Conservation (phyloP, 1,140 invertebrate species). For the Conus ventricosus region DNA sequence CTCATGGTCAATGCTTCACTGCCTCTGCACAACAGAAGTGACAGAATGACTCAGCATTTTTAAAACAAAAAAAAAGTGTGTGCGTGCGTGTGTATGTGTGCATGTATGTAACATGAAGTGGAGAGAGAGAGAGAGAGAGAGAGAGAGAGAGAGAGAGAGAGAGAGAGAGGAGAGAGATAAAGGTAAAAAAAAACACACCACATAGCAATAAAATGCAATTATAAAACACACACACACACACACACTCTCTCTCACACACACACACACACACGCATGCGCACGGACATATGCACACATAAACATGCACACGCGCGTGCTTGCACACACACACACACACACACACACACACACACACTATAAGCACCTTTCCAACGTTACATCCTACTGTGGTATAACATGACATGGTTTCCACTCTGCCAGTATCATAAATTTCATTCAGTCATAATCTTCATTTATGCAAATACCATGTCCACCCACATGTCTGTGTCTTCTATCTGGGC, state of each 20-base stretch:
- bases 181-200: background rate
- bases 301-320: background rate
- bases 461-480: too few relatives aligned
- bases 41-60: background rate
- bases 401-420: too few relatives aligned
- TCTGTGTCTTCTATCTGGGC: too few relatives aligned
- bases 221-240: background rate
- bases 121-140: background rate
- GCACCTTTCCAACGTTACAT: too few relatives aligned
- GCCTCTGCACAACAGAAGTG: background rate
- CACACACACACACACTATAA: background rate
- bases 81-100: background rate
- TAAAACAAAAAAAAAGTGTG: background rate
- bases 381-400: background rate
- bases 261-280: background rate
- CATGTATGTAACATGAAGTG: background rate
- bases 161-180: too few relatives aligned
- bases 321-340: slow-evolving; percentile 7
- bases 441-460: too few relatives aligned
- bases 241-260: background rate
- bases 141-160: background rate
- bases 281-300: background rate
- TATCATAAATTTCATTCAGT: too few relatives aligned
- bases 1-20: background rate
- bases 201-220: background rate